Evolutionary conservation across 1,140 invertebrate species (phyloP).

Genomic region (Thaumetopoea pityocampa): DNA sequence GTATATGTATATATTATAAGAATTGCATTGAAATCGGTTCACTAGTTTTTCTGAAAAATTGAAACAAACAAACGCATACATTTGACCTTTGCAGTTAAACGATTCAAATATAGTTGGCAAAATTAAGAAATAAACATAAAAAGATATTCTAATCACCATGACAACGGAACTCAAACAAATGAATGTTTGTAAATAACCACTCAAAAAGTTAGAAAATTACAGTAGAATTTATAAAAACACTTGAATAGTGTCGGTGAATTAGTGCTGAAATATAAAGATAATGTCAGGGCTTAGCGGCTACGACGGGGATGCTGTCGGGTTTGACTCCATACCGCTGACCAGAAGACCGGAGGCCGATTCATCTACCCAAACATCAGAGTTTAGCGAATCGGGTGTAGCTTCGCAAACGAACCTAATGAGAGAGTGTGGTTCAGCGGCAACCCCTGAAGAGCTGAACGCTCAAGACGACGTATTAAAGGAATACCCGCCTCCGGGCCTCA

Average conservation of each 20-base stretch:
- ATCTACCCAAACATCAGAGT: conserved; percentile 53
- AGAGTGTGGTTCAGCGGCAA: conserved; percentile 34
- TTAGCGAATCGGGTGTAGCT: conserved; percentile 25
- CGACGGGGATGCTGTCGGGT: conserved; percentile 55
- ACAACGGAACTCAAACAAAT: conserved; percentile 1
- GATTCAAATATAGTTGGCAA: too few relatives aligned
- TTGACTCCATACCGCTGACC: conserved; percentile 36
- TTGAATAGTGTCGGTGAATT: too few relatives aligned
- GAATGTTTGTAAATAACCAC: background rate
- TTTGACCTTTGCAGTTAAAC: too few relatives aligned
- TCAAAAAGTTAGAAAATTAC: too few relatives aligned
- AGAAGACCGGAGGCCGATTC: conserved; percentile 20
- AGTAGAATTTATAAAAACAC: too few relatives aligned
- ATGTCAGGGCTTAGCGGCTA: conserved; percentile 58
- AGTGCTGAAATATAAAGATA: too few relatives aligned
- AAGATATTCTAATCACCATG: too few relatives aligned
- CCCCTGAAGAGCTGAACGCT: conserved; percentile 32
- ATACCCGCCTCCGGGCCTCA: conserved; percentile 44
- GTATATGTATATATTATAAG: too few relatives aligned
- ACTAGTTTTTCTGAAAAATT: too few relatives aligned
- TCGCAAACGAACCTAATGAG: conserved; percentile 39
- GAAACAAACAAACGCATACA: too few relatives aligned
- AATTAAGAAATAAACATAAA: too few relatives aligned
- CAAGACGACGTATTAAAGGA: conserved; percentile 32
- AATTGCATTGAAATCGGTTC: too few relatives aligned